Conservation (phyloP, 2,888 invertebrate species). For the Oligia latruncula region DNA sequence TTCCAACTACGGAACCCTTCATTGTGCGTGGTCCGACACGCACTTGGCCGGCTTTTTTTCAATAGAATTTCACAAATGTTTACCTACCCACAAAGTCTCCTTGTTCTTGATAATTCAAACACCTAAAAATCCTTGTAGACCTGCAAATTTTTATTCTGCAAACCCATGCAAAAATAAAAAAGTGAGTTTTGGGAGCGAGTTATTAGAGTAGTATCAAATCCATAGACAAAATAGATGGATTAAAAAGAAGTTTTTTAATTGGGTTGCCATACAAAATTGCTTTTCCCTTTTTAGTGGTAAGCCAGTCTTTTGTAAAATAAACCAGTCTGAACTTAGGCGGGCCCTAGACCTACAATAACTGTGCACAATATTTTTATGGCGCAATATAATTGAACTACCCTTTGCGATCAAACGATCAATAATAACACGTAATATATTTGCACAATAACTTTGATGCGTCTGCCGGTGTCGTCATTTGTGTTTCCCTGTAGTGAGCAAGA, state of each 20-base stretch:
- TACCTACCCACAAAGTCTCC: no score
- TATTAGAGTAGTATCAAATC: neutral
- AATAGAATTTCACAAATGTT: neutral
- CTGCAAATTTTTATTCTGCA: neutral
- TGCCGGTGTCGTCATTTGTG: no score
- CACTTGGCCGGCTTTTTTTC: neutral
- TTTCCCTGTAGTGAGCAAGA: no score
- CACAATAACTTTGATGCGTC: no score
- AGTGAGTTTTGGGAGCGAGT: neutral
- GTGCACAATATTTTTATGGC: no score
- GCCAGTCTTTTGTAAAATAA: neutral
- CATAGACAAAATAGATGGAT: slow-evolving; percentile 28
- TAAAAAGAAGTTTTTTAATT: neutral
- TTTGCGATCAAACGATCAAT: no score
- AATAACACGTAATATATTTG: no score
- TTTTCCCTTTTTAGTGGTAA: slow-evolving; percentile 4
- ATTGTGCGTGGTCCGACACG: no score
- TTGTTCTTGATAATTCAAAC: no score
- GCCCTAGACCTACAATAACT: no score
- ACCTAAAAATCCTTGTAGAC: neutral
- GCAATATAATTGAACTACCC: no score
- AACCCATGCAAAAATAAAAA: neutral
- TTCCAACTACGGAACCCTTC: no score
- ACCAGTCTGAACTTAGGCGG: neutral
- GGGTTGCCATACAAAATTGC: slow-evolving; percentile 35